Conservation (phyloP, 2,113 vertebrate species). For the Hypanus sabinus region DNA sequence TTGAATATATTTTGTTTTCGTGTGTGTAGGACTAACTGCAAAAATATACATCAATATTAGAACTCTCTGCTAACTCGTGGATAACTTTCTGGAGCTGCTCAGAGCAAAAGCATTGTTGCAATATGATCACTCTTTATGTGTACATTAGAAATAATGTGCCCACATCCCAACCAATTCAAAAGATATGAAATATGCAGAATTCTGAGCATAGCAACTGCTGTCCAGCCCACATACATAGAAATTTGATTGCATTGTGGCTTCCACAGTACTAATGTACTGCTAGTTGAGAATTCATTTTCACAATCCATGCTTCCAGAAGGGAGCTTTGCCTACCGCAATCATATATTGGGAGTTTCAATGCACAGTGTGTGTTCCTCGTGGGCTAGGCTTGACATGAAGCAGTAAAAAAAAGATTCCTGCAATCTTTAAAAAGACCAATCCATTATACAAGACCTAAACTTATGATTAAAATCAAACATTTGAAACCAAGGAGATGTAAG, state of each 20-base stretch:
- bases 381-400: background rate
- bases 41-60: background rate
- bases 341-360: background rate
- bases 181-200: background rate
- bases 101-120: background rate
- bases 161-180: background rate
- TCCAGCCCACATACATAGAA: background rate
- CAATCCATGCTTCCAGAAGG: background rate
- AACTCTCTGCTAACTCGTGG: background rate
- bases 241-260: background rate
- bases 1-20: background rate
- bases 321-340: background rate
- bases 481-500: background rate
- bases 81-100: background rate
- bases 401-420: background rate
- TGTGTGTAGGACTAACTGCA: background rate
- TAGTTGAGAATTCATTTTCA: background rate
- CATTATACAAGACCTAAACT: background rate
- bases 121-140: background rate
- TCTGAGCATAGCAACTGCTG: background rate
- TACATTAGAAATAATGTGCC: slow-evolving; percentile 3
- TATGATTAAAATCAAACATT: background rate
- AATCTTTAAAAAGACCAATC: background rate
- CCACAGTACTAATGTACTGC: background rate
- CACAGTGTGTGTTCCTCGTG: background rate